phyloP scores from a whole-genome alignment of 2,888 invertebrate genomes.

The Pycnomerus fuliginosus region DNA sequence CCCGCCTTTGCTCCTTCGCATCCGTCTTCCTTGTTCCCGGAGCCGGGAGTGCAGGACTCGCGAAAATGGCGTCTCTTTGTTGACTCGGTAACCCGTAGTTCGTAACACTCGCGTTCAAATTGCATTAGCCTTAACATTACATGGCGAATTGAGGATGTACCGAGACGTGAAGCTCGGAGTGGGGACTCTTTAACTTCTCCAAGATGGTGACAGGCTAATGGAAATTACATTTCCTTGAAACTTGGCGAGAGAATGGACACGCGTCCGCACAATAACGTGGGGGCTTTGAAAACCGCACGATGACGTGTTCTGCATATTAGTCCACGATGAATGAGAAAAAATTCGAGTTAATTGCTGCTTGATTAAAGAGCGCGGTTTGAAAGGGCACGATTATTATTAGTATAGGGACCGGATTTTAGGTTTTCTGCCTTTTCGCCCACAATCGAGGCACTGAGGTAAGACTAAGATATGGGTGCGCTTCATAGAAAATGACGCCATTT shows the following conservation, averaged over 20 bases:
- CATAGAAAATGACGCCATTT: too few relatives aligned
- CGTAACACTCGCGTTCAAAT: conserved; percentile 55
- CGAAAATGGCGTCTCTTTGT: conserved; percentile 52
- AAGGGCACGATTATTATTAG: conserved; percentile 36
- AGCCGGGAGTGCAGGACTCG: conserved; percentile 37
- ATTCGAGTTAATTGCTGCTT: conserved; percentile 51
- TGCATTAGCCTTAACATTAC: conserved; percentile 58
- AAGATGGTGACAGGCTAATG: conserved; percentile 44
- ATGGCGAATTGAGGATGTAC: conserved; percentile 57
- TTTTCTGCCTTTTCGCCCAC: too few relatives aligned
- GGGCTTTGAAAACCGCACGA: conserved; percentile 33
- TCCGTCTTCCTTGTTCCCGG: conserved; percentile 9
- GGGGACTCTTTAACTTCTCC: conserved; percentile 36
- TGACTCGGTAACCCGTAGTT: conserved; percentile 52
- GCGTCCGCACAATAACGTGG: conserved; percentile 4
- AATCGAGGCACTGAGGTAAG: too few relatives aligned
- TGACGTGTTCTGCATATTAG: conserved; percentile 47
- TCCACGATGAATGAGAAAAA: conserved; percentile 40
- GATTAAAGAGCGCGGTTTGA: conserved; percentile 51
- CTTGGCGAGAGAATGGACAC: conserved; percentile 14
- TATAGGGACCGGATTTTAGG: too few relatives aligned
- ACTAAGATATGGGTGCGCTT: too few relatives aligned
- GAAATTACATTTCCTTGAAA: conserved; percentile 31
- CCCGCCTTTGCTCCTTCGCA: conserved; percentile 1
- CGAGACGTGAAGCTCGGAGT: conserved; percentile 53